Evolutionary conservation across 1,140 invertebrate species (phyloP).

Genomic region (Thaumetopoea pityocampa): DNA sequence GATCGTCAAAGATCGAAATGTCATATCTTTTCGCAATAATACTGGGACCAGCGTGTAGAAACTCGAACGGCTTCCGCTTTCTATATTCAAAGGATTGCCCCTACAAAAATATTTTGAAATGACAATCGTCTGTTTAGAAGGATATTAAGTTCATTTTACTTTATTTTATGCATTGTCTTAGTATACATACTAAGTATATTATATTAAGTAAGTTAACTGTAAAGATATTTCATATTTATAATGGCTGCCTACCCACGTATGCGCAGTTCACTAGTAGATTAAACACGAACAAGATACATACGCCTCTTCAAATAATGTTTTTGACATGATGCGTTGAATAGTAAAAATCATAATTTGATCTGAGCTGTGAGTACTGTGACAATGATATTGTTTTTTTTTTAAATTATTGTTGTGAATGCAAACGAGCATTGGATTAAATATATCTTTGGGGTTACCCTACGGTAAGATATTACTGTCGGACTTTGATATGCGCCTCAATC

Average conservation of each 20-base stretch:
- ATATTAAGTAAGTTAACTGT: slow-evolving; percentile 27
- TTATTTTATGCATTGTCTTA: no score
- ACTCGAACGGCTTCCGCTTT: no score
- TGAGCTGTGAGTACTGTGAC: slow-evolving; percentile 13
- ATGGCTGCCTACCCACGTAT: slow-evolving; percentile 29
- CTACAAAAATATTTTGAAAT: no score
- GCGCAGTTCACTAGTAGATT: slow-evolving; percentile 13
- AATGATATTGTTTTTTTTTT: background rate
- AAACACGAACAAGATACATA: slow-evolving; percentile 19
- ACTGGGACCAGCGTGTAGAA: no score
- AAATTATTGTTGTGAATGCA: background rate
- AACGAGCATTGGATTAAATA: background rate
- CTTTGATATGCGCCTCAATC: no score
- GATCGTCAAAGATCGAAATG: no score
- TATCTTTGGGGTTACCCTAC: slow-evolving; percentile 1
- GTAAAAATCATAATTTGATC: slow-evolving; percentile 24
- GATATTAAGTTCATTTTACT: no score
- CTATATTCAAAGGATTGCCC: no score
- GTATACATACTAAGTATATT: no score
- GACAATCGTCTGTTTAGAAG: no score
- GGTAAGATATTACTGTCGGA: no score
- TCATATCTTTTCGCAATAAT: no score
- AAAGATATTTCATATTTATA: slow-evolving; percentile 26
- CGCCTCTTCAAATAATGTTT: slow-evolving; percentile 25
- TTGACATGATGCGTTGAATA: slow-evolving; percentile 5